phyloP scores from a whole-genome alignment of 1,140 invertebrate genomes.

The Drosophila bifasciata region DNA sequence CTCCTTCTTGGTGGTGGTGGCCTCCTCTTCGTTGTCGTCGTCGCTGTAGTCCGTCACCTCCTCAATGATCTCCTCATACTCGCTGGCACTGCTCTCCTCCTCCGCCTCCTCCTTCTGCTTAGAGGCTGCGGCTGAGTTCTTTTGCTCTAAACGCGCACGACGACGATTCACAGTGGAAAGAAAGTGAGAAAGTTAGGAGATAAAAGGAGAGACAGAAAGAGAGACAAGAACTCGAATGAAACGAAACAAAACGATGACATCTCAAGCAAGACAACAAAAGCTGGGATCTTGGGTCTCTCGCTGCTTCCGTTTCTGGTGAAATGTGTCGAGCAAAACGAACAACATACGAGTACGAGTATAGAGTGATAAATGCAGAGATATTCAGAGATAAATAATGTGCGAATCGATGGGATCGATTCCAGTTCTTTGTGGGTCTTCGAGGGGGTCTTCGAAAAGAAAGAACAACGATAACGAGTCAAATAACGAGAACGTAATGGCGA shows the following conservation, averaged over 20 bases:
- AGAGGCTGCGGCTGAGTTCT: constrained; percentile 55
- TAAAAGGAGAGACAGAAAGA: constrained; percentile 32
- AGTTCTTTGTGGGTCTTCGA: constrained; percentile 38
- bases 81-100: constrained; percentile 80
- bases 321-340: no score
- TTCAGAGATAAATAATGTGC: not conserved
- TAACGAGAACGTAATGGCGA: constrained; percentile 1
- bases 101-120: constrained; percentile 43
- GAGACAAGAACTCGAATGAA: constrained; percentile 15
- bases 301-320: no score
- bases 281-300: not conserved
- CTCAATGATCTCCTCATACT: constrained; percentile 83
- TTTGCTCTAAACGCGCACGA: constrained; percentile 58
- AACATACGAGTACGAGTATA: no score
- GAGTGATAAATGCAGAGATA: no score
- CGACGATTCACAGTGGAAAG: not conserved
- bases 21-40: constrained; percentile 50
- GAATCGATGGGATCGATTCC: constrained; percentile 35
- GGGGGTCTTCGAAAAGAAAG: no score
- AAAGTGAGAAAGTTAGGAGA: constrained; percentile 17
- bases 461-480: constrained; percentile 1
- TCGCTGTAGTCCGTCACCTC: constrained; percentile 79
- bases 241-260: constrained; percentile 19
- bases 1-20: constrained; percentile 26
- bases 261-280: constrained; percentile 41